Evolutionary conservation across 92 coral and sea anemone species (phyloP).

Genomic region (Montipora capitata): DNA sequence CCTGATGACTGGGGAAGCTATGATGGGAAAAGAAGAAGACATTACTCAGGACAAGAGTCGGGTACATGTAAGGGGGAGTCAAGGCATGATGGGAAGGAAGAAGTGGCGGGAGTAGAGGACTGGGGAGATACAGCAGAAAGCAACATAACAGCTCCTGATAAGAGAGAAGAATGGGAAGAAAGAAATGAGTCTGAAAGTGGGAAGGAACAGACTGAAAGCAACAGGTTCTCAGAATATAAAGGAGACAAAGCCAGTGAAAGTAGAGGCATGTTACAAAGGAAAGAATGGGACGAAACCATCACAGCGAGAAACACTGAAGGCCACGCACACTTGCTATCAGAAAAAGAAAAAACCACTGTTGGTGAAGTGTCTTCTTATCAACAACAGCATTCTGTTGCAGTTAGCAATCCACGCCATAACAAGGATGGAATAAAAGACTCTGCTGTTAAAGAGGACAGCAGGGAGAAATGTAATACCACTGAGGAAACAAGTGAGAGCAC

Average conservation of each 20-base stretch:
- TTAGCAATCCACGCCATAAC: not conserved
- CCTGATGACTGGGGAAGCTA: conserved; percentile 33
- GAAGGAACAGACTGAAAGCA: not conserved
- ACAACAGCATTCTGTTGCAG: conserved; percentile 12
- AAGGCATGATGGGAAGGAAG: not conserved
- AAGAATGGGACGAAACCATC: not conserved
- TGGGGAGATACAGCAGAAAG: conserved; percentile 7
- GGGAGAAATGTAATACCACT: not conserved
- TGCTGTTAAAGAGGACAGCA: not conserved
- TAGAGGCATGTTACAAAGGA: not conserved
- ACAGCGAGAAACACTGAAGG: not conserved
- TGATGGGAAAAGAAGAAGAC: not conserved
- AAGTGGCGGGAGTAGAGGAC: not conserved
- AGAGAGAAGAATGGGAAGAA: conserved; percentile 10
- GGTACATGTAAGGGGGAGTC: not conserved
- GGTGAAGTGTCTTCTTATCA: not conserved
- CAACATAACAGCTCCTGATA: not conserved
- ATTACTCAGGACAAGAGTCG: not conserved
- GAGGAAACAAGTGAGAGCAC: not conserved
- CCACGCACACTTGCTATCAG: not conserved
- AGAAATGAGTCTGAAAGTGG: not conserved
- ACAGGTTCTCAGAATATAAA: not conserved
- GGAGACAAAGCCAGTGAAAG: not conserved
- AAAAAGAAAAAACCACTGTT: not conserved
- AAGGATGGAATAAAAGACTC: not conserved